Percentiles rank a stretch among this genome's conserved stretches.
phyloP scores from a whole-genome alignment of 2,888 invertebrate genomes.

The Quadriops clusia region DNA sequence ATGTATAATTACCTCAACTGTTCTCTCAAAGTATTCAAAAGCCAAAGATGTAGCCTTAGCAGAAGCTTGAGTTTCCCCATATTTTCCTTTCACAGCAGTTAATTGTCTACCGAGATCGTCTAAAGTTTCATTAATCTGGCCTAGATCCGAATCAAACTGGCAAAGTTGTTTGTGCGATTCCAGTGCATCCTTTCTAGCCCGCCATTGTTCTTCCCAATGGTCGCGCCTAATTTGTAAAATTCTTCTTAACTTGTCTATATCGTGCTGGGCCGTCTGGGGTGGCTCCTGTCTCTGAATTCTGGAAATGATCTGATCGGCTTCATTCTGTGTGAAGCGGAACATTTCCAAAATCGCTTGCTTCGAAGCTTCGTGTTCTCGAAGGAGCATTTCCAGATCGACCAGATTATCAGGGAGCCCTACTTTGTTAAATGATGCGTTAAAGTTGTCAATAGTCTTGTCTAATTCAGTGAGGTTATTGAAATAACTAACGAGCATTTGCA shows the following conservation, averaged over 20 bases:
- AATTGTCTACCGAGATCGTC: conserved; percentile 54
- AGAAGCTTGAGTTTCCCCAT: conserved; percentile 58
- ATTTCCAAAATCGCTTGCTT: conserved; percentile 52
- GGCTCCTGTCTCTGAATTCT: conserved; percentile 63
- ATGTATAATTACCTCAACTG: conserved; percentile 50
- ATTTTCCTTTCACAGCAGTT: conserved; percentile 51
- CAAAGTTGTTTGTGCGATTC: conserved; percentile 52
- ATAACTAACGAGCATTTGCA: conserved; percentile 56
- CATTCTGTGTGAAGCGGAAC: conserved; percentile 52
- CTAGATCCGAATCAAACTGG: conserved; percentile 56
- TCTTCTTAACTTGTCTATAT: conserved; percentile 54
- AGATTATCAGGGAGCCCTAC: conserved; percentile 36
- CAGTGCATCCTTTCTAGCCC: conserved; percentile 44
- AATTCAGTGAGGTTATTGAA: conserved; percentile 54
- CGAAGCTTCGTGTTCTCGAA: conserved; percentile 52
- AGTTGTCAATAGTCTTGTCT: conserved; percentile 47
- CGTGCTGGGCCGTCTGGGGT: conserved; percentile 50
- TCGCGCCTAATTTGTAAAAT: conserved; percentile 47
- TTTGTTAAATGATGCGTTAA: conserved; percentile 38
- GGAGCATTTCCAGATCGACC: conserved; percentile 41
- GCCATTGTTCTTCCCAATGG: conserved; percentile 53
- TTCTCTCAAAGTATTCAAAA: conserved; percentile 66
- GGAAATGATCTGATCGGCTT: conserved; percentile 54
- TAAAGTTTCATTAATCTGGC: conserved; percentile 58
- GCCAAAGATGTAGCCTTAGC: conserved; percentile 58